A percentile compares a stretch with the other conserved stretches of the same genome.
phyloP scores from a whole-genome alignment of 1,140 invertebrate genomes.

The Halotydeus destructor region DNA sequence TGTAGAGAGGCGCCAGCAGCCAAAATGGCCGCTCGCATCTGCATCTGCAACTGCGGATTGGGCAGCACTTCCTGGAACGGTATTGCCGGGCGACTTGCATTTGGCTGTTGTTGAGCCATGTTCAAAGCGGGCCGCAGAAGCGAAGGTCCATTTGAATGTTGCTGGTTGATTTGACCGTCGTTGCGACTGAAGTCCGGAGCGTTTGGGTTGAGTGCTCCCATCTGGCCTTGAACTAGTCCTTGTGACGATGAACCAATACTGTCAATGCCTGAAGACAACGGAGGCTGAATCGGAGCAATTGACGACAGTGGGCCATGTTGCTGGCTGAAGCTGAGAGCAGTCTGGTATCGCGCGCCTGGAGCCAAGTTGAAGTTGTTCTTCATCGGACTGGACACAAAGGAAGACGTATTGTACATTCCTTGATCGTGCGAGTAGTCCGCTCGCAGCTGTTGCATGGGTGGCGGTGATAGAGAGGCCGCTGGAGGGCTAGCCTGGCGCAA shows the following conservation, averaged over 20 bases:
- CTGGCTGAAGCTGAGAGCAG: neutral
- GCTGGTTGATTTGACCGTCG: too few relatives aligned
- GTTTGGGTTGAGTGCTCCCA: slow-evolving; percentile 58
- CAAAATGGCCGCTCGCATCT: slow-evolving; percentile 8
- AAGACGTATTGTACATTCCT: too few relatives aligned
- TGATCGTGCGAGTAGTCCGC: too few relatives aligned
- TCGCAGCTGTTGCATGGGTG: too few relatives aligned
- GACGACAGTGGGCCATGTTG: neutral
- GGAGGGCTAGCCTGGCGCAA: too few relatives aligned
- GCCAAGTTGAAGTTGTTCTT: neutral
- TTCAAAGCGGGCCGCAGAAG: neutral
- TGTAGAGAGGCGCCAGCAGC: slow-evolving; percentile 3
- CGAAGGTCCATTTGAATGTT: too few relatives aligned
- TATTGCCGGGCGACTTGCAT: neutral
- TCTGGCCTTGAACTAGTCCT: too few relatives aligned
- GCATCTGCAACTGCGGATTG: slow-evolving; percentile 4
- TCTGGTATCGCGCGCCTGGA: neutral
- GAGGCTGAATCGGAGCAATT: neutral
- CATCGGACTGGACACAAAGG: neutral
- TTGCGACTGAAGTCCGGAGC: slow-evolving; percentile 47
- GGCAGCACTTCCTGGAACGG: neutral
- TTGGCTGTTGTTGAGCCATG: slow-evolving; percentile 1
- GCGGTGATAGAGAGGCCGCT: too few relatives aligned
- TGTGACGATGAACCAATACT: too few relatives aligned
- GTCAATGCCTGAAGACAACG: too few relatives aligned